phyloP scores from a whole-genome alignment of 2,797 vertebrate species.

The Lophotriccus pileatus region DNA sequence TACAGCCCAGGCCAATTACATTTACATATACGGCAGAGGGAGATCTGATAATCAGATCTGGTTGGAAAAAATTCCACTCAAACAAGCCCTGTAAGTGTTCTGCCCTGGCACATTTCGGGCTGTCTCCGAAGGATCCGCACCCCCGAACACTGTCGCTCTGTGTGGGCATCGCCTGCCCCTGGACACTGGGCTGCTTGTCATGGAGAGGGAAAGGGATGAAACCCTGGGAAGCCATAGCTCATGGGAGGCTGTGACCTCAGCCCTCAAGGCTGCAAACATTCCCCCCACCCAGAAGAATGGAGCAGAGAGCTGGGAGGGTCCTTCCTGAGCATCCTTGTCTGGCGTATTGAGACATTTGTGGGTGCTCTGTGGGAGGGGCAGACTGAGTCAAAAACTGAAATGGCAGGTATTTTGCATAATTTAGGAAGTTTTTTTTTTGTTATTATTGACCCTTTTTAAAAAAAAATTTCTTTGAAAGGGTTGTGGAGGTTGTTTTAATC shows the following conservation, averaged over 20 bases:
- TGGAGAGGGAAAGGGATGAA: background rate
- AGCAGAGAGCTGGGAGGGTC: background rate
- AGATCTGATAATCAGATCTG: background rate
- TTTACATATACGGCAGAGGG: background rate
- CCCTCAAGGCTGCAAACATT: background rate
- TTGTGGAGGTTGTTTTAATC: background rate
- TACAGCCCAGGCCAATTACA: background rate
- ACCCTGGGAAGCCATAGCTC: background rate
- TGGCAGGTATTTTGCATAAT: background rate
- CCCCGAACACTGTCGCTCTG: fast-evolving
- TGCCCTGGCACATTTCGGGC: background rate
- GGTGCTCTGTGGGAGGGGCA: background rate
- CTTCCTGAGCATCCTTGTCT: background rate
- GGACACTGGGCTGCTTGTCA: background rate
- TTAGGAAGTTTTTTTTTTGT: background rate
- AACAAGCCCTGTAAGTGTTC: background rate
- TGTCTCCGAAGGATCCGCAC: fast-evolving
- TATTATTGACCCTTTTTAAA: background rate
- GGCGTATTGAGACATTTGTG: fast-evolving
- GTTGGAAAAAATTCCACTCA: background rate
- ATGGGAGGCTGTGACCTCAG: background rate
- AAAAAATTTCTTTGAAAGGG: background rate
- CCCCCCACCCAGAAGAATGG: too few relatives aligned
- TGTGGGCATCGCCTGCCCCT: fast-evolving
- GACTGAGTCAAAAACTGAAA: background rate